These are phyloP conservation scores for Darevskia mixta DNA, from an alignment of 2,797 vertebrate species.

Conservation along the genomic window DNA sequence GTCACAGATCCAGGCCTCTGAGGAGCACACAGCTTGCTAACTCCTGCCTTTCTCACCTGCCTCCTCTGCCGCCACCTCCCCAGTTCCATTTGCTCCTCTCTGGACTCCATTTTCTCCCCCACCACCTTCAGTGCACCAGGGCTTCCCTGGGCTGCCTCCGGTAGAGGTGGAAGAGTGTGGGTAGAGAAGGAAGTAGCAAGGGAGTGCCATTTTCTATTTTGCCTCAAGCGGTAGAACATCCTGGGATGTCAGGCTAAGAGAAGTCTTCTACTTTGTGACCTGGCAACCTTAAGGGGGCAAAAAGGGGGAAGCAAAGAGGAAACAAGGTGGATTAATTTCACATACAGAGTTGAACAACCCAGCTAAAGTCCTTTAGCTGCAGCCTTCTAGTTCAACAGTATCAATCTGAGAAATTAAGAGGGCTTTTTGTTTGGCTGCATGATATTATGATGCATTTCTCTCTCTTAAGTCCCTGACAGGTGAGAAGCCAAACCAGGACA, in stretches of 20 bases:
- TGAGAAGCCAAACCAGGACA: slow-evolving; percentile 50
- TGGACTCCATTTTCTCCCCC: too few species aligned
- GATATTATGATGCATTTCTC: slow-evolving; percentile 57
- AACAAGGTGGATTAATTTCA: not conserved
- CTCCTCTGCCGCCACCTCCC: too few species aligned
- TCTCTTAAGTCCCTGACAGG: slow-evolving; percentile 76
- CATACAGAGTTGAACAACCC: not conserved
- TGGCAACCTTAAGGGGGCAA: not conserved
- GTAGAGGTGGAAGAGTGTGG: too few species aligned
- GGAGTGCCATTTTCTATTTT: too few species aligned
- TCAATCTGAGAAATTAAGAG: not conserved
- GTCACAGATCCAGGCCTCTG: too few species aligned
- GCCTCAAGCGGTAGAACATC: too few species aligned
- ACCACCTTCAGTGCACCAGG: too few species aligned
- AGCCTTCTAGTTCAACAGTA: not conserved
- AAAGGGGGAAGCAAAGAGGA: not conserved
- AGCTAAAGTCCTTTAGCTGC: not conserved
- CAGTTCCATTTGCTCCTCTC: too few species aligned
- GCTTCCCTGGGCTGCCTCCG: too few species aligned
- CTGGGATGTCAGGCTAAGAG: too few species aligned
- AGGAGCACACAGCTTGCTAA: not conserved
- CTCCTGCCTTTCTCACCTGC: too few species aligned
- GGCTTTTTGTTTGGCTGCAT: not conserved
- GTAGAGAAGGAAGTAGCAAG: too few species aligned
- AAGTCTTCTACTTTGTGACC: not conserved